Conservation (phyloP, 1,140 invertebrate species). For the Physella acuta region DNA sequence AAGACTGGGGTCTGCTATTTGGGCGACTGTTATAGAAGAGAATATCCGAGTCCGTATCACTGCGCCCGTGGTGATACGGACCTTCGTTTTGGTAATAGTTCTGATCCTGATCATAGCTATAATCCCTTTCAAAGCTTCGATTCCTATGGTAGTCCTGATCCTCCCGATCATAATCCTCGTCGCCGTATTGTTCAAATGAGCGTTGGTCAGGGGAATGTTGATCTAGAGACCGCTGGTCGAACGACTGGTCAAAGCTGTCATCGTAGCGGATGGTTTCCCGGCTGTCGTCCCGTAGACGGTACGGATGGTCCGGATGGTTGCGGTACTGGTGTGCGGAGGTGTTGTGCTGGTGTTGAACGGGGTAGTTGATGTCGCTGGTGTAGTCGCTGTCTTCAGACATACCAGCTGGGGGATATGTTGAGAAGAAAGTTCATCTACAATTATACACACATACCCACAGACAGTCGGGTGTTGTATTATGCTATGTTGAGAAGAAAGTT, state of each 20-base stretch:
- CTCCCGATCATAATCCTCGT: constrained; percentile 15
- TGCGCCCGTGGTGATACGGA: constrained; percentile 51
- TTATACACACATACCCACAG: no score
- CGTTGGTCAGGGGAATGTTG: constrained; percentile 29
- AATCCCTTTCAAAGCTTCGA: constrained; percentile 22
- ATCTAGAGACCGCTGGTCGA: constrained; percentile 41
- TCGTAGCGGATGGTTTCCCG: constrained; percentile 37
- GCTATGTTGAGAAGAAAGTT: no score
- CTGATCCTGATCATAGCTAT: constrained; percentile 33
- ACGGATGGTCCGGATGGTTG: constrained; percentile 39
- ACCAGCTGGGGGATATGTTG: constrained; percentile 73
- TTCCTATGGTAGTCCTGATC: constrained; percentile 2
- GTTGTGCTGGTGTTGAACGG: constrained; percentile 69
- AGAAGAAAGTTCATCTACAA: no score
- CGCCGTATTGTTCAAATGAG: constrained; percentile 22
- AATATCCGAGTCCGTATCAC: constrained; percentile 71
- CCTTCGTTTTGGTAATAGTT: constrained; percentile 37
- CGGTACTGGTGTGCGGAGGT: constrained; percentile 58
- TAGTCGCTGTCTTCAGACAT: constrained; percentile 97
- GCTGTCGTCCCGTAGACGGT: constrained; percentile 35
- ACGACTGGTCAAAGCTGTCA: constrained; percentile 37
- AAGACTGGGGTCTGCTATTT: constrained; percentile 42
- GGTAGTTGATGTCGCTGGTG: constrained; percentile 93
- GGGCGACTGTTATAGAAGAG: constrained; percentile 89
- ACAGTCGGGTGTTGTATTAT: no score